These are phyloP conservation scores for Scylla paramamosain DNA, from an alignment of 1,140 invertebrate genomes.

Conservation along the genomic window DNA sequence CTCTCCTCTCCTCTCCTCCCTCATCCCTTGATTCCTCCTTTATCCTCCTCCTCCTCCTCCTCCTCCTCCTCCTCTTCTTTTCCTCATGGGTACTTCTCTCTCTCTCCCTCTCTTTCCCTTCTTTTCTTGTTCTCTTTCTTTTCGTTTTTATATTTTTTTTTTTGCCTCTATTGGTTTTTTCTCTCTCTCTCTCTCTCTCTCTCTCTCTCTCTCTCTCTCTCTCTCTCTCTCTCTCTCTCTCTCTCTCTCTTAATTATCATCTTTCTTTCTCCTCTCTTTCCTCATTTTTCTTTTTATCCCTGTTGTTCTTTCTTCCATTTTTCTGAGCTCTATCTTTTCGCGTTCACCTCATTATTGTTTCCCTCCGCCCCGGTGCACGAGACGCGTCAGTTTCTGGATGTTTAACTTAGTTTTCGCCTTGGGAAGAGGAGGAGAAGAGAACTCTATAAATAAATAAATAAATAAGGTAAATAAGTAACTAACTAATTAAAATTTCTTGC, in stretches of 20 bases:
- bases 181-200: too few species aligned
- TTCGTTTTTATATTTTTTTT: background rate
- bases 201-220: background rate
- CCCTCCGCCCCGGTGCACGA: too few species aligned
- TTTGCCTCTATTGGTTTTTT: too few species aligned
- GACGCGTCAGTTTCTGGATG: too few species aligned
- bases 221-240: background rate
- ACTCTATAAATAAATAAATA: too few species aligned
- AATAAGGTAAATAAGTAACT: too few species aligned
- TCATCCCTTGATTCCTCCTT: background rate
- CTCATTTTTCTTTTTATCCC: background rate
- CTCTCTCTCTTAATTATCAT: background rate
- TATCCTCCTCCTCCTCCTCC: background rate
- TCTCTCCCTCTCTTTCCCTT: constrained; percentile 8
- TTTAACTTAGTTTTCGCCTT: too few species aligned
- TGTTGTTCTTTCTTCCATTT: too few species aligned
- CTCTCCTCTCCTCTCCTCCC: background rate
- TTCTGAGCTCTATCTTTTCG: too few species aligned
- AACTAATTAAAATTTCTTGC: too few species aligned
- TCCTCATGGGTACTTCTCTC: background rate
- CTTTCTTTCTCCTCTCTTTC: background rate
- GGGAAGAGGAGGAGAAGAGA: too few species aligned
- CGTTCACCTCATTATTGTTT: too few species aligned
- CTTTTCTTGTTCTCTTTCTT: background rate
- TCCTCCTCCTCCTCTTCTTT: background rate